Percentiles rank a stretch among this genome's conserved stretches.
These are phyloP conservation scores for Umimayanthus kanabou DNA, from an alignment of 92 coral and sea anemone genomes.

Conservation along the genomic window DNA sequence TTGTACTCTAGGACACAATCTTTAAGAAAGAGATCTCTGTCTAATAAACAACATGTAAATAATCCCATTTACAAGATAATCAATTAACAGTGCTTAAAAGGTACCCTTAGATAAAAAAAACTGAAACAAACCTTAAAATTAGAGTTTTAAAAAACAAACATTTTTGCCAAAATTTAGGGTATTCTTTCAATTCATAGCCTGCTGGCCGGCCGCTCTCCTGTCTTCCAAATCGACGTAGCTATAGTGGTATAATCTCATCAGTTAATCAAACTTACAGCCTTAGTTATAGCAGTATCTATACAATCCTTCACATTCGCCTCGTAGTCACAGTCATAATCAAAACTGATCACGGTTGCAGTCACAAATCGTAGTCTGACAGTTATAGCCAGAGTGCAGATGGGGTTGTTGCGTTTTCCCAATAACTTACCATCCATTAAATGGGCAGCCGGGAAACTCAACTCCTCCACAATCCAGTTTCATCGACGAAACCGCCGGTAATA, in stretches of 20 bases:
- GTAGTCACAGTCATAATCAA: background rate
- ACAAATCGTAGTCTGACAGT: background rate
- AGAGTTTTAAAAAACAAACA: too few species aligned
- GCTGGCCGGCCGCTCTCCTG: too few species aligned
- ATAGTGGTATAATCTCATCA: background rate
- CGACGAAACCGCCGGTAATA: conserved; percentile 69
- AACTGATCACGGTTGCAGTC: background rate
- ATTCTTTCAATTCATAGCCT: too few species aligned
- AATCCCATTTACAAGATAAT: too few species aligned
- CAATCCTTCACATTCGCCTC: background rate
- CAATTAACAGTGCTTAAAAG: too few species aligned
- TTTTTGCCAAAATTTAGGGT: too few species aligned
- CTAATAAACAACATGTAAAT: too few species aligned
- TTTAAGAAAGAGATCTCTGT: too few species aligned
- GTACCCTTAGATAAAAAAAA: too few species aligned
- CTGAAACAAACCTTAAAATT: too few species aligned
- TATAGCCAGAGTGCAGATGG: background rate
- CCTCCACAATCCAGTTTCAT: conserved; percentile 75
- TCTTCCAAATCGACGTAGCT: too few species aligned
- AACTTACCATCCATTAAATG: conserved; percentile 78
- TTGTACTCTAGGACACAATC: too few species aligned
- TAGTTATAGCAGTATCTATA: background rate
- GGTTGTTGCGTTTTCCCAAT: background rate
- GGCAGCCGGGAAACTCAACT: conserved; percentile 69
- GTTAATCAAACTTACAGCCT: background rate